A percentile compares a stretch with the other conserved stretches of the same genome.
These are phyloP conservation scores for Cathartes aura DNA, from an alignment of 2,113 vertebrate species.

Conservation along the genomic window DNA sequence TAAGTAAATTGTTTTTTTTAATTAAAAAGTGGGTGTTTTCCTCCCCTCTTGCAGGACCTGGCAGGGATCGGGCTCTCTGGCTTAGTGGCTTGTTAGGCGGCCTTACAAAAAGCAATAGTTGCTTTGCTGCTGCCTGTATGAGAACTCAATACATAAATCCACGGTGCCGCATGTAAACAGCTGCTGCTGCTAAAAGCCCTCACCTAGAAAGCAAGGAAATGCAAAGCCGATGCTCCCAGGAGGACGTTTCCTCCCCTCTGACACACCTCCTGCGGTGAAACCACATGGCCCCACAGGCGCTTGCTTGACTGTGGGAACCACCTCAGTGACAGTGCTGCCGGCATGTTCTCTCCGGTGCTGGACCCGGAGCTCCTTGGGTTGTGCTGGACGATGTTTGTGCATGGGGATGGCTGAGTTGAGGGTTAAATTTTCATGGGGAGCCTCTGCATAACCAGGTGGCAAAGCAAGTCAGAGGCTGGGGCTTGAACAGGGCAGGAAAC, in stretches of 20 bases:
- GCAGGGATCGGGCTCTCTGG: not conserved
- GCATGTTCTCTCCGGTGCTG: not conserved
- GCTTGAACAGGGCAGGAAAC: not conserved
- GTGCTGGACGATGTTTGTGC: fast-evolving
- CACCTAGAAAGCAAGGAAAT: not conserved
- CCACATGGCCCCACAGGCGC: fast-evolving
- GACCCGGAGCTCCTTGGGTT: fast-evolving
- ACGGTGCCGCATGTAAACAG: fast-evolving
- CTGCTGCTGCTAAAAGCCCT: not conserved
- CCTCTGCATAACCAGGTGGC: not conserved
- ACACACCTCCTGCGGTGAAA: not conserved
- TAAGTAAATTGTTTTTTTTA: not conserved
- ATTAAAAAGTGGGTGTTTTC: not conserved
- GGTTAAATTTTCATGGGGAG: not conserved
- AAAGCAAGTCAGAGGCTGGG: not conserved
- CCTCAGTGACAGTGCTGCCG: fast-evolving
- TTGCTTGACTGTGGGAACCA: not conserved
- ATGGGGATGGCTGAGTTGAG: not conserved
- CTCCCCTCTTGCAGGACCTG: not conserved
- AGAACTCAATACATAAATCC: not conserved
- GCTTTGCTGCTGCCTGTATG: not conserved
- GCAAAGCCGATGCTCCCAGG: not conserved
- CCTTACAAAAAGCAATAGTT: not conserved
- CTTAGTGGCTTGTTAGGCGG: not conserved
- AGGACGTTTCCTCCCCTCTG: not conserved